These are phyloP conservation scores for Quadroppia sp. DNA, from an alignment of 2,888 invertebrate genomes.

Conservation along the genomic window DNA sequence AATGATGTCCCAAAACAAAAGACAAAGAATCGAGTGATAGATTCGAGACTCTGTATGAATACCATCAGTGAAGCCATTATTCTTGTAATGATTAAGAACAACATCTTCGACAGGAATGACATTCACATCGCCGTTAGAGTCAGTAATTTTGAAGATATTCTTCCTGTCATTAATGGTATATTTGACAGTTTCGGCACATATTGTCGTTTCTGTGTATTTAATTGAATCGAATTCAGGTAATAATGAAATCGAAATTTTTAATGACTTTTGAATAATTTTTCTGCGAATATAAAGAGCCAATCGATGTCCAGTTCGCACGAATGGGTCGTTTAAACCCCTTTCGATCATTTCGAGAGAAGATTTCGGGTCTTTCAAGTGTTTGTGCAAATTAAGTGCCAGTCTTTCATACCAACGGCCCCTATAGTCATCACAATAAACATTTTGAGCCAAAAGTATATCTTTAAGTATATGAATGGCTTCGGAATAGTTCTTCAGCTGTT, in stretches of 20 bases:
- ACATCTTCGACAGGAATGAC: constrained; percentile 60
- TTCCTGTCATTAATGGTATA: constrained; percentile 42
- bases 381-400: constrained; percentile 62
- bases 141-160: constrained; percentile 46
- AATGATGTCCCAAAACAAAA: constrained; percentile 76
- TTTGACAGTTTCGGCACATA: constrained; percentile 30
- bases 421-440: constrained; percentile 52
- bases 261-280: constrained; percentile 17
- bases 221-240: constrained; percentile 23
- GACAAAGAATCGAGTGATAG: constrained; percentile 61
- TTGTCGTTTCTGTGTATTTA: constrained; percentile 32
- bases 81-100: constrained; percentile 58
- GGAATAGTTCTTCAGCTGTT: constrained; percentile 54
- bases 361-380: constrained; percentile 55
- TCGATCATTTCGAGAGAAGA: constrained; percentile 53
- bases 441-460: constrained; percentile 57
- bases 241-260: background rate
- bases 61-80: constrained; percentile 57
- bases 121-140: constrained; percentile 52
- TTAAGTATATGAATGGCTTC: constrained; percentile 58
- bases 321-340: constrained; percentile 52
- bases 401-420: constrained; percentile 60
- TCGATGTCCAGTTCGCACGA: constrained; percentile 53
- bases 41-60: constrained; percentile 70
- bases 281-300: constrained; percentile 50